Percentiles rank a stretch among this genome's conserved stretches.
Conservation (phyloP, 1,140 invertebrate genomes). For the Chelonus insularis region DNA sequence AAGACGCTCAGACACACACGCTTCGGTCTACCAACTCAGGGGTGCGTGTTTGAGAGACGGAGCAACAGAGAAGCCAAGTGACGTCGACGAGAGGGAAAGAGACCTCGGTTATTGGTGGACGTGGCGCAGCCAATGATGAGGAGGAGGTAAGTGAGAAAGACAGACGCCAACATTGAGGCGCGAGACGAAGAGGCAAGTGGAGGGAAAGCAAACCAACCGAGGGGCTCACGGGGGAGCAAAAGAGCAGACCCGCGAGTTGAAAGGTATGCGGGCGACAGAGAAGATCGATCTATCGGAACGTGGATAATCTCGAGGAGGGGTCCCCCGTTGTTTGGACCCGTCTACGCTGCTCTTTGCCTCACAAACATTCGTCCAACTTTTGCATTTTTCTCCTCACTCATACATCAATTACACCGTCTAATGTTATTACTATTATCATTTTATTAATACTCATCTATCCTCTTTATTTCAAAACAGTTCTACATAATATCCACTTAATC, state of each 20-base stretch:
- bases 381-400: slow-evolving; percentile 17
- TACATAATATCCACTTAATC: too few relatives aligned
- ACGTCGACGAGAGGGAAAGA: slow-evolving; percentile 13
- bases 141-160: slow-evolving; percentile 16
- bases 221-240: slow-evolving; percentile 8
- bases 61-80: slow-evolving; percentile 26
- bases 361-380: slow-evolving; percentile 18
- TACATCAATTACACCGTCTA: background rate
- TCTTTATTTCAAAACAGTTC: too few relatives aligned
- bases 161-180: slow-evolving; percentile 26
- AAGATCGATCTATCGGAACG: slow-evolving; percentile 54
- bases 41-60: slow-evolving; percentile 8
- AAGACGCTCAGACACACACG: background rate
- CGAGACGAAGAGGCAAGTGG: slow-evolving; percentile 29
- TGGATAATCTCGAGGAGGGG: slow-evolving; percentile 46
- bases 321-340: slow-evolving; percentile 39
- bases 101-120: slow-evolving; percentile 18
- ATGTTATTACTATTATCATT: background rate
- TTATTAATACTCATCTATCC: too few relatives aligned
- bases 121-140: slow-evolving; percentile 20
- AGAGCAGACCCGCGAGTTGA: slow-evolving; percentile 35
- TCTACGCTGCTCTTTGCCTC: slow-evolving; percentile 40
- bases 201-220: slow-evolving; percentile 21
- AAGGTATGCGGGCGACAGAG: slow-evolving; percentile 47
- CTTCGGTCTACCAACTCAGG: background rate